phyloP scores from a whole-genome alignment of 2,888 invertebrate species.

The Synanthedon andrenaeformis region DNA sequence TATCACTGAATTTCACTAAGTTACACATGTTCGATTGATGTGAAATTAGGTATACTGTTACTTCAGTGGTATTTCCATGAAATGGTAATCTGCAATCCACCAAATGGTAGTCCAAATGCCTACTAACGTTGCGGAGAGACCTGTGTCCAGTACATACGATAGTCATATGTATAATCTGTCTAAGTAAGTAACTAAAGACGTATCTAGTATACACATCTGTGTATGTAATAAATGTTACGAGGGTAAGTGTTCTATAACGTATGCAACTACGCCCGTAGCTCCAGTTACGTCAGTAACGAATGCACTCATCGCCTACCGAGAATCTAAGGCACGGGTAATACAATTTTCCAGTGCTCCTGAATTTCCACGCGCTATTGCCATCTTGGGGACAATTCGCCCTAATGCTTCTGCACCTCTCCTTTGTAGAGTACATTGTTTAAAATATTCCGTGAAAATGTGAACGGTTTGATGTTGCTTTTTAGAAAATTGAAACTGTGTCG shows the following conservation, averaged over 20 bases:
- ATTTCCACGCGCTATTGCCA: conserved; percentile 30
- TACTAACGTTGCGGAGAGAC: too few species aligned
- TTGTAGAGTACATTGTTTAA: conserved; percentile 37
- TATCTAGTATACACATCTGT: too few species aligned
- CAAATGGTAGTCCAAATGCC: too few species aligned
- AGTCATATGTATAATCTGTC: too few species aligned
- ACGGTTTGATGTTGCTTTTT: conserved; percentile 8
- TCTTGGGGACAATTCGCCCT: conserved; percentile 61
- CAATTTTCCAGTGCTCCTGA: conserved; percentile 50
- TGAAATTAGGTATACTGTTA: too few species aligned
- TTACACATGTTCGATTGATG: too few species aligned
- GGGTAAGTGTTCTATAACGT: neutral
- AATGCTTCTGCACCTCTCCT: conserved; percentile 41
- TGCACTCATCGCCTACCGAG: conserved; percentile 49
- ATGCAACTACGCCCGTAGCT: conserved; percentile 34
- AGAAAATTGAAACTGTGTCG: conserved; percentile 8
- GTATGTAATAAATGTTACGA: too few species aligned
- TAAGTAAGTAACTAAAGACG: too few species aligned
- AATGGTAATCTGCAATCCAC: too few species aligned
- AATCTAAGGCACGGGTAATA: conserved; percentile 43
- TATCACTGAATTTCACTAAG: too few species aligned
- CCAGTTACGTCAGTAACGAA: conserved; percentile 45
- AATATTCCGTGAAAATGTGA: conserved; percentile 23
- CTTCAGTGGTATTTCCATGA: too few species aligned
- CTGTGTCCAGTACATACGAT: too few species aligned